Percentiles rank a stretch among this genome's conserved stretches.
Evolutionary conservation across 2,113 vertebrate genomes (phyloP).

Genomic region (Corythaeola cristata): DNA sequence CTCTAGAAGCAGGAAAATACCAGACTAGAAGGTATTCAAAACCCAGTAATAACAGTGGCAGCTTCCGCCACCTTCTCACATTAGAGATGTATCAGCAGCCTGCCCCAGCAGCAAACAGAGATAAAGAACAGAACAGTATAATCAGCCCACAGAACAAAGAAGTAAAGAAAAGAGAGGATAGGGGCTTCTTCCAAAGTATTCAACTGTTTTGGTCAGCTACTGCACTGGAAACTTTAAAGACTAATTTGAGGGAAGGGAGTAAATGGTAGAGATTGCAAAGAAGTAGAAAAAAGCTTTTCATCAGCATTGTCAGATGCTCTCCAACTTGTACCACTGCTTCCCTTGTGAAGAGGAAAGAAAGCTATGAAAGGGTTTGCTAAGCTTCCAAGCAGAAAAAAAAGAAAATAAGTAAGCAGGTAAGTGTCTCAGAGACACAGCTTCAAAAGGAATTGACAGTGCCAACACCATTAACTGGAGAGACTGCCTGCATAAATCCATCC

Average conservation of each 20-base stretch:
- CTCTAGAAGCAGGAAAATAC: constrained; percentile 38
- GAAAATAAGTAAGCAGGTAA: constrained; percentile 16
- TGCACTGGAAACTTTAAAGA: not conserved
- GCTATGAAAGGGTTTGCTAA: not conserved
- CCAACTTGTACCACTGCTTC: not conserved
- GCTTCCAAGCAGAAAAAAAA: not conserved
- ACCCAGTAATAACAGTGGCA: not conserved
- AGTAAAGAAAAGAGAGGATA: not conserved
- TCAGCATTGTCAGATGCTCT: not conserved
- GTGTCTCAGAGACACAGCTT: constrained; percentile 12
- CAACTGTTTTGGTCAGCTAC: not conserved
- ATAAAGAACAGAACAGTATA: not conserved
- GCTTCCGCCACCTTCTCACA: constrained; percentile 43
- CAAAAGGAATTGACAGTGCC: constrained; percentile 44
- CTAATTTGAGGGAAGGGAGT: not conserved
- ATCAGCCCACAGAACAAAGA: not conserved
- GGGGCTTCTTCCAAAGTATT: not conserved
- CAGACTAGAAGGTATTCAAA: constrained; percentile 56
- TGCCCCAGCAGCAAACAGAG: not conserved
- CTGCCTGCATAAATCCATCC: constrained; percentile 24
- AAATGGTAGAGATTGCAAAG: not conserved
- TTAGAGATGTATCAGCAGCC: constrained; percentile 18
- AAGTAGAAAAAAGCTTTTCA: not conserved
- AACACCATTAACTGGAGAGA: not conserved
- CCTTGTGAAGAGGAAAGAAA: not conserved